A percentile compares a stretch with the other conserved stretches of the same genome.
Conservation (phyloP, 2,797 vertebrate species). For the Xerus rutilus region DNA sequence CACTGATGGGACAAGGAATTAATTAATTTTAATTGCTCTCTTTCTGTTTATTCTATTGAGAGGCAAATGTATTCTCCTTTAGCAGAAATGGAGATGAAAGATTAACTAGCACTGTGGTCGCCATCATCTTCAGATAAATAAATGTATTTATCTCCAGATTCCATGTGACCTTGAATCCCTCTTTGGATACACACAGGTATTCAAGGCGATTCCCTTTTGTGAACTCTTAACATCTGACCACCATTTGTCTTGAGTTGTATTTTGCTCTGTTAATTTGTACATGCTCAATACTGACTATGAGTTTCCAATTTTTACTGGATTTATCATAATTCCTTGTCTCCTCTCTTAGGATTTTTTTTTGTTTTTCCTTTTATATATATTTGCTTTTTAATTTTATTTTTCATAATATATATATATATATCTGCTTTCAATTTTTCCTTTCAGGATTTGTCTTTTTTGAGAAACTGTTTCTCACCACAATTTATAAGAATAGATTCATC, state of each 20-base stretch:
- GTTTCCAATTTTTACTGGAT: neutral
- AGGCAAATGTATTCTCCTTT: neutral
- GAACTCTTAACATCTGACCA: neutral
- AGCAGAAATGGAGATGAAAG: neutral
- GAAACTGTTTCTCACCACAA: neutral
- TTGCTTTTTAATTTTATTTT: neutral
- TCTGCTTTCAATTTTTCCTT: neutral
- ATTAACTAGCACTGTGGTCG: neutral
- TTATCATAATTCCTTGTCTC: neutral
- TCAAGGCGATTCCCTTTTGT: neutral
- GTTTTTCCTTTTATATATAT: neutral
- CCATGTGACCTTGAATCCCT: neutral
- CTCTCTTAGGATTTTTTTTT: neutral
- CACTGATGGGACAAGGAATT: neutral
- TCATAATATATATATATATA: neutral
- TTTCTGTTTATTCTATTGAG: neutral
- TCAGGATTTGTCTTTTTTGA: neutral
- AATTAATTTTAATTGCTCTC: neutral
- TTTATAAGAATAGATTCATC: neutral
- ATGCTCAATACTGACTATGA: neutral
- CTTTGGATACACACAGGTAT: neutral
- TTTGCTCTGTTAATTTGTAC: neutral
- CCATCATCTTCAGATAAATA: neutral
- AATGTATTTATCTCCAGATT: too few relatives aligned
- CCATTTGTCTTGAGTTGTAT: neutral